Conservation (phyloP, 2,113 vertebrate species). For the Numida meleagris region DNA sequence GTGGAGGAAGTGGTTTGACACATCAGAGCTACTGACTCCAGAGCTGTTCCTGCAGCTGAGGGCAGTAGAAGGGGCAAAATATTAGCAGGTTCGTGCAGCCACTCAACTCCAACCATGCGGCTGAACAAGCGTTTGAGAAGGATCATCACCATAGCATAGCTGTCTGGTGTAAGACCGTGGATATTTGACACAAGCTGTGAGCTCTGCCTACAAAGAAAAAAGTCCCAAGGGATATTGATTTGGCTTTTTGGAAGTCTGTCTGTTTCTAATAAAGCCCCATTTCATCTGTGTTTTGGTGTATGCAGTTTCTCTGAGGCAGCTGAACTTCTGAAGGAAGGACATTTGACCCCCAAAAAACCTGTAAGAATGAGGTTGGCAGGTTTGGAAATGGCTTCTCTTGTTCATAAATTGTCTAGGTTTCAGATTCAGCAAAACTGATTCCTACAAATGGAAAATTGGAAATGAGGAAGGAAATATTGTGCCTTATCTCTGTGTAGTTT, state of each 20-base stretch:
- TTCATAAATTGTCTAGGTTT: not conserved
- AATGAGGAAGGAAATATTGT: not conserved
- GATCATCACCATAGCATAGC: rapidly evolving
- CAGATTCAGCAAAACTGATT: not conserved
- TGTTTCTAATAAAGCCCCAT: not conserved
- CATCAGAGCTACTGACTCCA: slow-evolving; percentile 26
- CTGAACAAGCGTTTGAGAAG: not conserved
- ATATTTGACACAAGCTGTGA: not conserved
- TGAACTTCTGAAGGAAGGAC: not conserved
- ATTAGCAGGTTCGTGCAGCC: not conserved
- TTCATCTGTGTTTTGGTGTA: not conserved
- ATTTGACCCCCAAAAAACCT: not conserved
- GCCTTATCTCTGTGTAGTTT: not conserved
- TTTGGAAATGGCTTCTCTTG: not conserved
- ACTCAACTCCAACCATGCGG: not conserved
- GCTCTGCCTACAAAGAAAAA: not conserved
- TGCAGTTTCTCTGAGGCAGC: not conserved
- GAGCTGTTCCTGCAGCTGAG: not conserved
- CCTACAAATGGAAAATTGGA: not conserved
- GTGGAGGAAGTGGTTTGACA: slow-evolving; percentile 68
- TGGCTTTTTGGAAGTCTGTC: not conserved
- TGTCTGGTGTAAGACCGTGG: not conserved
- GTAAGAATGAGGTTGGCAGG: not conserved
- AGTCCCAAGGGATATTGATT: not conserved
- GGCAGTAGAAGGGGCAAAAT: not conserved